phyloP scores from a whole-genome alignment of 2,888 invertebrate species.

The Drosophila subquinaria region DNA sequence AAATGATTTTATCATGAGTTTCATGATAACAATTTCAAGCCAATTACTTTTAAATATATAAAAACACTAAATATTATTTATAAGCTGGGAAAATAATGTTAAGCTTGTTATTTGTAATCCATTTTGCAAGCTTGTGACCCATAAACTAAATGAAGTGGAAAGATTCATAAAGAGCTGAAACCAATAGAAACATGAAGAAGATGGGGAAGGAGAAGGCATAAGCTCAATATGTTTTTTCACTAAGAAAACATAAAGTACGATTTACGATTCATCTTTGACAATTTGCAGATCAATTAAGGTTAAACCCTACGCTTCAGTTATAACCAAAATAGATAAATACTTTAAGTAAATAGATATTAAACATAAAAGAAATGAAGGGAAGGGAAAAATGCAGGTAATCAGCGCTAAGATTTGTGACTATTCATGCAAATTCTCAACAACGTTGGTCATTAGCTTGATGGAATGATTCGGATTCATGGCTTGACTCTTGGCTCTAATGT shows the following conservation, averaged over 20 bases:
- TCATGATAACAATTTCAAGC: constrained; percentile 2
- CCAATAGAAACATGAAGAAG: background rate
- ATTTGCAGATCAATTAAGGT: constrained; percentile 29
- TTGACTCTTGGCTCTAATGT: constrained; percentile 10
- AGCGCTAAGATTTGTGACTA: constrained; percentile 11
- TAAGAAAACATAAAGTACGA: background rate
- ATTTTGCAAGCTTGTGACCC: constrained; percentile 12
- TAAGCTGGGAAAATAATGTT: background rate
- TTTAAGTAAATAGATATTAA: constrained; percentile 3
- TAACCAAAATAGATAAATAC: constrained; percentile 16
- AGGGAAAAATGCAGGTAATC: constrained; percentile 1
- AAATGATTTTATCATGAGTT: background rate
- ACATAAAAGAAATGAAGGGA: background rate
- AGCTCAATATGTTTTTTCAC: constrained; percentile 3
- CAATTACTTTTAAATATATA: background rate
- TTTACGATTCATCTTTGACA: constrained; percentile 17
- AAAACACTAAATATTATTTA: background rate
- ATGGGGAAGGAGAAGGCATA: background rate
- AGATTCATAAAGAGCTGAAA: constrained; percentile 4
- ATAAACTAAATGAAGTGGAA: constrained; percentile 15
- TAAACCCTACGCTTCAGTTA: constrained; percentile 19
- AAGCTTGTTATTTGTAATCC: constrained; percentile 5
- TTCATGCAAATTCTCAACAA: constrained; percentile 6
- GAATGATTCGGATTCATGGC: constrained; percentile 31
- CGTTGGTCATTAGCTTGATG: constrained; percentile 37